Conservation (phyloP, 2,797 vertebrate genomes). For the Glossophaga mutica region DNA sequence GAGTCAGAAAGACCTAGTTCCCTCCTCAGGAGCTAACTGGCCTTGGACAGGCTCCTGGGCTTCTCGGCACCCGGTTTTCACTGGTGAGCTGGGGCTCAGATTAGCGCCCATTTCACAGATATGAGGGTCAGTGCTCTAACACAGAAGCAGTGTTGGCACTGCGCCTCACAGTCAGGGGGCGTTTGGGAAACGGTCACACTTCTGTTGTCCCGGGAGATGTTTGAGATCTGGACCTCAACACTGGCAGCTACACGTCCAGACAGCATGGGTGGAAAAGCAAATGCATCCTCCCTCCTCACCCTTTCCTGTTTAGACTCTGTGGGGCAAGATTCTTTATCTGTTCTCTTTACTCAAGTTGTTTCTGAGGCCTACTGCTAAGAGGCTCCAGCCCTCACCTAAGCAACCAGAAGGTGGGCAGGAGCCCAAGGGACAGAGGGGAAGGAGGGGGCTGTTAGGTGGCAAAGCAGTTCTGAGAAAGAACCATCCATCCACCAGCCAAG, state of each 20-base stretch:
- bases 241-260: background rate
- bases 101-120: background rate
- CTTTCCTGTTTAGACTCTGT: background rate
- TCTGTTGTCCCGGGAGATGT: background rate
- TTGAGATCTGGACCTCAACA: background rate
- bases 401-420: background rate
- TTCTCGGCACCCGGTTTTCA: background rate
- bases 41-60: background rate
- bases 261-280: background rate
- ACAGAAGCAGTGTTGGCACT: rapidly evolving
- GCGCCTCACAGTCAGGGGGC: too few species aligned
- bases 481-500: rapidly evolving
- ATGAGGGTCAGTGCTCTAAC: background rate
- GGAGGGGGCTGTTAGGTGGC: background rate
- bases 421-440: rapidly evolving
- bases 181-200: background rate
- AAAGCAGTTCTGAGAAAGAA: background rate
- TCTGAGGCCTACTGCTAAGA: background rate
- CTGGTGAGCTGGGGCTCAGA: background rate
- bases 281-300: background rate
- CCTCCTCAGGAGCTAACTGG: background rate
- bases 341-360: background rate
- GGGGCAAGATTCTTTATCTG: background rate
- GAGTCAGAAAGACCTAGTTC: too few species aligned
- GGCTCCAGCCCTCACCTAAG: background rate